These are phyloP conservation scores for Ceratina japonica DNA, from an alignment of 1,140 invertebrate genomes.

Conservation along the genomic window DNA sequence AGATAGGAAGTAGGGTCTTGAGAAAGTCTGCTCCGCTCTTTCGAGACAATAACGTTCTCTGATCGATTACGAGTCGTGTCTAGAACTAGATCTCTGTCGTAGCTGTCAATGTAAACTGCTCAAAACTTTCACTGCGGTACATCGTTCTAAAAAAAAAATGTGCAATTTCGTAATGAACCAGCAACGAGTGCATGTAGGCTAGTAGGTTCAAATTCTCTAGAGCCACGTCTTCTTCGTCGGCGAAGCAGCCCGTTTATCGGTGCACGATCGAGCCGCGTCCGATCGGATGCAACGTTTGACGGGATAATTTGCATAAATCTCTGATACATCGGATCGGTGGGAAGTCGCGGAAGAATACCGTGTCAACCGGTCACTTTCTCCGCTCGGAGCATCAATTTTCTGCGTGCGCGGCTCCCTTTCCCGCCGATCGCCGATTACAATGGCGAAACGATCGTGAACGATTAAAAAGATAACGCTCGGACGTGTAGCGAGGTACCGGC, in stretches of 20 bases:
- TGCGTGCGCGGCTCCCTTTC: slow-evolving; percentile 24
- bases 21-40: background rate
- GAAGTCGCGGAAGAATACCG: slow-evolving; percentile 64
- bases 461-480: slow-evolving; percentile 25
- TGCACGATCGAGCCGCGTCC: background rate
- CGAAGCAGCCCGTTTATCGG: background rate
- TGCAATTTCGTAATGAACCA: too few relatives aligned
- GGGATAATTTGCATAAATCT: slow-evolving; percentile 41
- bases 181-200: background rate
- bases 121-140: too few relatives aligned
- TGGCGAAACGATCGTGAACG: slow-evolving; percentile 26
- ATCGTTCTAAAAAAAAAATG: too few relatives aligned
- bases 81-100: background rate
- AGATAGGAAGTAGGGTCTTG: background rate
- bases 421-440: slow-evolving; percentile 12
- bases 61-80: background rate
- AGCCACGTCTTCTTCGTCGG: background rate
- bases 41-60: background rate
- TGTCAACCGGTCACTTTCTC: slow-evolving; percentile 70
- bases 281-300: background rate
- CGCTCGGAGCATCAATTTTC: slow-evolving; percentile 58
- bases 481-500: background rate
- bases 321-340: slow-evolving; percentile 14
- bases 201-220: background rate
- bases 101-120: too few relatives aligned